These are phyloP conservation scores for Strix aluco DNA, from an alignment of 2,113 vertebrate species.

Conservation along the genomic window DNA sequence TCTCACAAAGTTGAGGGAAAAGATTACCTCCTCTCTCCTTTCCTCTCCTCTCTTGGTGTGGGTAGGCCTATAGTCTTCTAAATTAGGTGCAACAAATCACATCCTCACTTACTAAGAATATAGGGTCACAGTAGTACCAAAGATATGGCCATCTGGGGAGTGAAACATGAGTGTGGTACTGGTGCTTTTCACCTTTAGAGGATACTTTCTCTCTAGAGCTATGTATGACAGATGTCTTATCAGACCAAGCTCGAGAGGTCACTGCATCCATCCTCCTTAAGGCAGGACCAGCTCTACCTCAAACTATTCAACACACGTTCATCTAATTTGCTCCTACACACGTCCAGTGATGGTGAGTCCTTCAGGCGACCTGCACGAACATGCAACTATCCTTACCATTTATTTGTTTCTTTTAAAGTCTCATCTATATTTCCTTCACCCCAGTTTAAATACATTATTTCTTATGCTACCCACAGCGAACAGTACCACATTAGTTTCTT, in stretches of 20 bases:
- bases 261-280: background rate
- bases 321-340: background rate
- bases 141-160: background rate
- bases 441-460: background rate
- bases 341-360: accelerated
- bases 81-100: background rate
- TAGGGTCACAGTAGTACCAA: background rate
- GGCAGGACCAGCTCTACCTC: background rate
- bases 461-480: accelerated
- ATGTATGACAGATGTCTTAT: background rate
- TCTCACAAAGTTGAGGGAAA: background rate
- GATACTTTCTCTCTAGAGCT: background rate
- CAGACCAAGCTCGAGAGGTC: background rate
- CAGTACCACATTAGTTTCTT: background rate
- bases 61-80: background rate
- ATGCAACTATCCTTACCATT: background rate
- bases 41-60: background rate
- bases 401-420: background rate
- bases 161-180: background rate
- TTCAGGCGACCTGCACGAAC: background rate
- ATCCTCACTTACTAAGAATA: background rate
- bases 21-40: too few relatives aligned
- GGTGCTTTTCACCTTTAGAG: background rate
- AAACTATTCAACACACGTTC: background rate
- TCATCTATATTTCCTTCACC: background rate